Conservation (phyloP, 2,113 vertebrate species). For the Agelaius phoeniceus region DNA sequence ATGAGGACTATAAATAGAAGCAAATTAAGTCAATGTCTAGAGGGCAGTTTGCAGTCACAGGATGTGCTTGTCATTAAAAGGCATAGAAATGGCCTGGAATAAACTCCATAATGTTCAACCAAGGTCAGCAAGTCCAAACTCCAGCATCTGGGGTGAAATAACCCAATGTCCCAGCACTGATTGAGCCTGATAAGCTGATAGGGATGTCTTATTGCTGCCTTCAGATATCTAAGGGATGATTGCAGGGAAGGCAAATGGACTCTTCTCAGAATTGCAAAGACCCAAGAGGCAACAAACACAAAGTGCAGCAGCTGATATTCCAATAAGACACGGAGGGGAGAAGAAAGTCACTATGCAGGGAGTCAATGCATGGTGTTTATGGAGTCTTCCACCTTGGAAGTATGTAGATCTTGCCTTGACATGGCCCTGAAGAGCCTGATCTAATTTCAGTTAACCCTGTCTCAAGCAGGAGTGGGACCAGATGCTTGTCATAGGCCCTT, state of each 20-base stretch:
- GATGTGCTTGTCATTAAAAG: neutral
- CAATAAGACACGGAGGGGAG: accelerated
- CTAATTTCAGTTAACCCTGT: neutral
- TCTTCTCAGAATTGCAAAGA: neutral
- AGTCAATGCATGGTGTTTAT: neutral
- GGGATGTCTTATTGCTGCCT: neutral
- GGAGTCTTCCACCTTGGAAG: neutral
- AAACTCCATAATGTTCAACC: neutral
- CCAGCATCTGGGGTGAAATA: neutral
- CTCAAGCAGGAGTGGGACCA: neutral
- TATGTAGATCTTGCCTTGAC: neutral
- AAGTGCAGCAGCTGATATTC: neutral
- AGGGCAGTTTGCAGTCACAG: neutral
- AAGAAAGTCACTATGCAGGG: neutral
- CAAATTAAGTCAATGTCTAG: neutral
- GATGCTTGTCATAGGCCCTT: neutral
- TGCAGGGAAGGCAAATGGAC: neutral
- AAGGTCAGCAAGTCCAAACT: neutral
- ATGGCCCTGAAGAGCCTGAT: neutral
- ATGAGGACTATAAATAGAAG: neutral
- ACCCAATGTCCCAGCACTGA: neutral
- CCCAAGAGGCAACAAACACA: neutral
- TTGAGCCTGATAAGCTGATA: neutral
- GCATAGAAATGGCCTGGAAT: neutral
- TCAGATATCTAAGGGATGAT: neutral